Evolutionary conservation across 2,113 vertebrate genomes (phyloP), one percentile per base, ranked within the genome.

Genomic region (Phylloscopus whistleri): DNA sequence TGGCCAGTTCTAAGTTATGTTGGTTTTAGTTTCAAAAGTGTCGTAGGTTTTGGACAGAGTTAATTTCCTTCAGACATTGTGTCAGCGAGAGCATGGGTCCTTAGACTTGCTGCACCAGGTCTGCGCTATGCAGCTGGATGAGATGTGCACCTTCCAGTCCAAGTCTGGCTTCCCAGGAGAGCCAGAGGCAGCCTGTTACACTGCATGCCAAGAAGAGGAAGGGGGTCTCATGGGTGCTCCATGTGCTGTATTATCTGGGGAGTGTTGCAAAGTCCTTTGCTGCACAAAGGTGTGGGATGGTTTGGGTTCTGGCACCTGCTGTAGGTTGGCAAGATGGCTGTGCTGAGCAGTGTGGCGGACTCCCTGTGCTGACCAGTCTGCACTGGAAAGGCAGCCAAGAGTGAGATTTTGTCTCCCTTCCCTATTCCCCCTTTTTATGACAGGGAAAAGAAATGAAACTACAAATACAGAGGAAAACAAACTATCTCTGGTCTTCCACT

Each of bases 391-490:
- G 55, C 68, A 93, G 91, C 68, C 37, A 66, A 67, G 64, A 95
- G 66, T 87, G 94, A 70, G 78, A 80, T 79, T 86, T 66, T 80
- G 44, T 44, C 68, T 81, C 64, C 73, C 51, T 90, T 90, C 75
- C 63, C 43, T 87, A 72, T 89, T 52, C 19, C 30, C 39, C 27
- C 70, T 82, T 73, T 41, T 62, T 87, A 58, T 91, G 96, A 93
- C 90, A 95, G 95, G 69, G 95, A 79, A 91, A 93, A 78, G 63
- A 95, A 96, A 77, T 90, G 95, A 96, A 87, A 79, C 96, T 85
- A 27, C 94, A 91, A 79, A 56, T 94, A 52, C 94, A 90, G 83
- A 96, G 90, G 95, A 97, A 92, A 94, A 76, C 68, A 95, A 86
- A 53, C 94, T 87, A 15, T 94, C 80, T 95, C 74, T 96, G 89